These are phyloP conservation scores for Molanna angustata DNA, from an alignment of 2,888 invertebrate genomes.

Conservation along the genomic window DNA sequence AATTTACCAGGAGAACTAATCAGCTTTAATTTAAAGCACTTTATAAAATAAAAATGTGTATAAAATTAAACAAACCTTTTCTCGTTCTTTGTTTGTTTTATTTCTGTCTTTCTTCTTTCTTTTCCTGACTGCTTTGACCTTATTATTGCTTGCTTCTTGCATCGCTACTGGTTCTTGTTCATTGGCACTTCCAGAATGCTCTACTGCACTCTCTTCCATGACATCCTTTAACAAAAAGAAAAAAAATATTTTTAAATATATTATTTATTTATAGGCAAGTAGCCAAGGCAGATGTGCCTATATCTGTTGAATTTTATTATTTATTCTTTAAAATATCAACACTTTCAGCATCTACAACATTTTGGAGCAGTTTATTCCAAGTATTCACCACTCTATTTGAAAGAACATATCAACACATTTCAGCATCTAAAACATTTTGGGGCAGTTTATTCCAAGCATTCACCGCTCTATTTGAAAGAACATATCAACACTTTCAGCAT, in stretches of 20 bases:
- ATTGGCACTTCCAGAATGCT: conserved; percentile 19
- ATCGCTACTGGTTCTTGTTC: conserved; percentile 5
- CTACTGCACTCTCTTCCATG: conserved; percentile 33
- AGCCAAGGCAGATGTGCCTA: no score
- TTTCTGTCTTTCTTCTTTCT: conserved; percentile 47
- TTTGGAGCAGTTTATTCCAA: no score
- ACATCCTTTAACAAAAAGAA: conserved; percentile 37
- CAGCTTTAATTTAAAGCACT: background rate
- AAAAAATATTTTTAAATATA: background rate
- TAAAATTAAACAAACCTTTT: conserved; percentile 17
- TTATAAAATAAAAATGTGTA: background rate
- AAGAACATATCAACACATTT: no score
- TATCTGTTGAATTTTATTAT: background rate
- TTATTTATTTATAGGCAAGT: no score
- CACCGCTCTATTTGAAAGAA: no score
- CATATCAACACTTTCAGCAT: no score
- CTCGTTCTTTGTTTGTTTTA: conserved; percentile 36
- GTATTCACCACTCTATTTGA: background rate
- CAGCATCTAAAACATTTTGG: no score
- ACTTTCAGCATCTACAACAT: no score
- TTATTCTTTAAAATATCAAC: background rate
- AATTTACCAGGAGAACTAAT: no score
- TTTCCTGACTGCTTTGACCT: conserved; percentile 29
- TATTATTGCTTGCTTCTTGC: conserved; percentile 10
- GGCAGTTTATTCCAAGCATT: no score